A percentile compares a stretch with the other conserved stretches of the same genome.
These are phyloP conservation scores for Syrrhaptes paradoxus DNA, from an alignment of 2,113 vertebrate genomes.

Conservation along the genomic window DNA sequence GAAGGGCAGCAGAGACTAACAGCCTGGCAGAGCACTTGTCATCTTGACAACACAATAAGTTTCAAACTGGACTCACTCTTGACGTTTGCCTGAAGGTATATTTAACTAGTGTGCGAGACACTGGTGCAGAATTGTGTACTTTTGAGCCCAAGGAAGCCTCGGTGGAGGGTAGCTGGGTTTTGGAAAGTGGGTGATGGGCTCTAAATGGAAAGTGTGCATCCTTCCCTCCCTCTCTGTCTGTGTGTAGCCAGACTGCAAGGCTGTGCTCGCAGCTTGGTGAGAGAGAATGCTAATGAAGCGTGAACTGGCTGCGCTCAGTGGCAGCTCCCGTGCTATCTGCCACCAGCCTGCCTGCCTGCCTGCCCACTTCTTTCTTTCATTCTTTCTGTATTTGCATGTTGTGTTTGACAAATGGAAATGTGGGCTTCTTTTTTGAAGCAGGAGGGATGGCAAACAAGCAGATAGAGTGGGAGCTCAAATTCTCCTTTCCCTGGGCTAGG, in stretches of 20 bases:
- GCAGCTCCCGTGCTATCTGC: conserved; percentile 45
- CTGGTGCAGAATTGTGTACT: background rate
- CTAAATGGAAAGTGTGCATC: background rate
- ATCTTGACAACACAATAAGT: background rate
- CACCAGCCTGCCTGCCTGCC: conserved; percentile 47
- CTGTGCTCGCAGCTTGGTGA: conserved; percentile 53
- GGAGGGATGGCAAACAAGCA: conserved; percentile 13
- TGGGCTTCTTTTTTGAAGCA: conserved; percentile 52
- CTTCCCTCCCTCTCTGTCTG: background rate
- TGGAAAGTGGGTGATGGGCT: background rate
- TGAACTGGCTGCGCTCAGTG: conserved; percentile 54
- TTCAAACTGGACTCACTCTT: background rate
- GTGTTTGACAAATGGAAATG: conserved; percentile 64
- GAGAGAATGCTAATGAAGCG: conserved; percentile 63
- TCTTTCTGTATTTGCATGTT: background rate
- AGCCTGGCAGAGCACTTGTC: conserved; percentile 34
- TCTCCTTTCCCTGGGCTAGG: background rate
- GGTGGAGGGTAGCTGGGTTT: background rate
- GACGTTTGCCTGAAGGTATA: conserved; percentile 27
- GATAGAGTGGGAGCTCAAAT: background rate
- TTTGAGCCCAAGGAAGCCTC: background rate
- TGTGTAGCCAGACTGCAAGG: conserved; percentile 34
- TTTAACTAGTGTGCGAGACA: background rate
- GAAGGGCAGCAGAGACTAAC: conserved; percentile 23
- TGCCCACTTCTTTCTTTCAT: conserved; percentile 55